Evolutionary conservation across 2,888 invertebrate species (phyloP), one percentile per base, ranked within the genome.

Genomic region (Aromia moschata): DNA sequence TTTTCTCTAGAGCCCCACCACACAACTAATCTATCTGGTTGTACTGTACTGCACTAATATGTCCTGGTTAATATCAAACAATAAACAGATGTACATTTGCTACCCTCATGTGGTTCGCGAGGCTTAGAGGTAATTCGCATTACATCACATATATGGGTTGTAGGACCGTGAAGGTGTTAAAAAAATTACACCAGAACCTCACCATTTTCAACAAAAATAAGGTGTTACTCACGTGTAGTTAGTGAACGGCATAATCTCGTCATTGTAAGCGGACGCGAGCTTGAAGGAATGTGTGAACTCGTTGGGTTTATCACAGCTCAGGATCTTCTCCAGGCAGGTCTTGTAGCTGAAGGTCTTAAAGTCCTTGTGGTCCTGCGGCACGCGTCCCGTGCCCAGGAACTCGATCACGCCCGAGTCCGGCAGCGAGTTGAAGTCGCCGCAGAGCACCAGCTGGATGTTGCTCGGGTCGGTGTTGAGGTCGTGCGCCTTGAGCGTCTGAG

Each of bases 331-430:
- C 77, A 98, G 86, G 77, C 94, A 93, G 56, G 89, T 85, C 81
- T 96, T 94, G 82, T 98, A 98, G 64, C 93, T 93, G 67, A 98
- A 88, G 78, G 94, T 94, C 82, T 98, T 98, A 83, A 99, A 98
- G 82, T 99, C 99, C 69, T 90, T 88, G 83, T 99, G 99, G 77
- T 94, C 94, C 60, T 93, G 86, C 15, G 93, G 87, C 53, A 99
- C 95, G 62, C 92, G 89, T 0, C 98, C 96, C 49, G 93, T 88
- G 68, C 93, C 91, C 66, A 99, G 85, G 83, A 94, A 99, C 84
- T 99, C 98, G 64, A 97, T 91, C 51, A 99, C 98, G 73, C 98
- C 96, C 70, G 98, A 98, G 78, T 98, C 95, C 40, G 98, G 99
- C 74, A 98, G 83, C 33, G 98, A 98, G 85, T 99, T 99, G 80